Base-by-base conservation (phyloP, 2,797 vertebrate genomes). In the Eulemur albifrons region DNA sequence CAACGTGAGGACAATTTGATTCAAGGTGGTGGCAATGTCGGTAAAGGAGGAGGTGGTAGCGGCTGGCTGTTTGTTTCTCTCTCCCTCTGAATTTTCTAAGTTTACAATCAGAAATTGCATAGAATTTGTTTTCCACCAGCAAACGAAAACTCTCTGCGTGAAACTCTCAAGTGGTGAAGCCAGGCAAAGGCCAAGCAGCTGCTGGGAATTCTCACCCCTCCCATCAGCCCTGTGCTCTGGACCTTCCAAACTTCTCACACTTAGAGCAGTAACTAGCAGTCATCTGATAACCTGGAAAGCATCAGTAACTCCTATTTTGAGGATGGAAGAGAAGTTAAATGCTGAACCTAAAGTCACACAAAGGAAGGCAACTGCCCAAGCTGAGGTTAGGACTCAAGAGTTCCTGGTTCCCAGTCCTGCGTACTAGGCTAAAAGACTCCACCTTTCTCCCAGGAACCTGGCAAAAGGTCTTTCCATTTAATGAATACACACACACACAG, bases 41-140 rank as follows among this genome's bases (percentile, higher is more conserved):
- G 61, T 27, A 50, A 69, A 25, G 96, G 97, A 94, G 75, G 35
- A 43, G 76, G 87, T 57, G 94, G 72, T 38, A 87, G 89, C 81
- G 35, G 43, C 25, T 67, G 5, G 70, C 45, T 52, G 20, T 69
- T 82, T 81, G 27, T 89, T 97, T 97, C 93, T 97, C 94, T 90
- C 95, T 88, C 82, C 90, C 90, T 97, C 96, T 96, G 96, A 97
- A 92, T 70, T 97, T 90, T 95, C 45, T 97, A 98, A 97, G 97
- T 98, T 97, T 95, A 98, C 97, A 93, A 96, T 92, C 98, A 98
- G 98, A 98, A 99, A 98, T 99, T 99, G 99, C 99, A 99, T 99
- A 99, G 99, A 98, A 98, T 98, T 98, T 98, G 97, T 98, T 98
- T 98, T 98, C 98, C 97, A 97, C 98, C 97, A 97, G 97, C 98